Base-by-base conservation (phyloP, 2,888 invertebrate genomes). In the Drosophila algonquin region DNA sequence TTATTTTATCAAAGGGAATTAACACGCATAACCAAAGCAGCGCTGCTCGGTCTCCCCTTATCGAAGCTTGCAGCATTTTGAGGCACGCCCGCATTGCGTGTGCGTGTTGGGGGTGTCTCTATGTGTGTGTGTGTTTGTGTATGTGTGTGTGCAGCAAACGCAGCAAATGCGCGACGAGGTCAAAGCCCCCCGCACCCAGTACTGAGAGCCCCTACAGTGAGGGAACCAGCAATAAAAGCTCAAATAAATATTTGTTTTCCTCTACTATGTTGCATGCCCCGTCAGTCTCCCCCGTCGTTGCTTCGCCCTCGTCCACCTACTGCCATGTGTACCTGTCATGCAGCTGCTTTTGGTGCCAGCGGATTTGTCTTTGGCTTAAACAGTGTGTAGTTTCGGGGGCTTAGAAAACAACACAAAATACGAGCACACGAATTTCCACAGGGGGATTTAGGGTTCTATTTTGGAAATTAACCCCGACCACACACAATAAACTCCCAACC, bases 1-100 rank as follows among this genome's bases (percentile, higher is more conserved):
- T 89, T 86, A 86, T 86, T 89, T 89, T 86, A 86, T 86, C 85
- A 86, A 85, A 81, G 77, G 89, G 85, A 89, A 85, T 85, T 85
- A 89, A 85, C 89, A 85, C 84, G 90, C 90, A 86, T 76, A 85
- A 85, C 89, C 87, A 87, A 69, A 73, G 32, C 64, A 52, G 46
- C 51, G 56, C 64, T 16, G 54, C 61, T 63, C 48, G 50, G 70
- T 52, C 53, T 64, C 57, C 40, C 55, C 90, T 85, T 85, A 85
- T 85, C 85, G 75, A 55, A 61, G 64, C 68, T 69, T 86, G 85
- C 85, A 88, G 84, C 87, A 77, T 80, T 88, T 79, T 82, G 88
- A 63, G 80, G 73, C 89, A 82, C 89, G 90, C 89, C 89, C 81
- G 81, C 89, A 88, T 82, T 86, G 89, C 81, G 81, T 81, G 40